A percentile compares a stretch with the other conserved stretches of the same genome.
These are phyloP conservation scores for Xanthia icteritia DNA, from an alignment of 2,888 invertebrate species.

Conservation along the genomic window DNA sequence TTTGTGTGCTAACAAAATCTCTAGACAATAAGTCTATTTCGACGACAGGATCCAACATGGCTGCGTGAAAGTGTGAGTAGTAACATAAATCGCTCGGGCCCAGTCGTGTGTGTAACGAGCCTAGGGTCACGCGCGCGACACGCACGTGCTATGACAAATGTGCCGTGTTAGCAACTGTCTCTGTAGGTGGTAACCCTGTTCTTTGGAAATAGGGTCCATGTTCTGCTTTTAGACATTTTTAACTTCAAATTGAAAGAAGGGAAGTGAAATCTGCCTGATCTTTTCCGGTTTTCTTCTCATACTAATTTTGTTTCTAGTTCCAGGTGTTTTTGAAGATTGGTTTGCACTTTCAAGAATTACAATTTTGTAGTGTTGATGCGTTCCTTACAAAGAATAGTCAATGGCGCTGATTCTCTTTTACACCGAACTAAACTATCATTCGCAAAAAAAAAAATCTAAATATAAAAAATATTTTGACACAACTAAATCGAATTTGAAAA, in stretches of 20 bases:
- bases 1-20: slow-evolving; percentile 1
- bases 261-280: background rate
- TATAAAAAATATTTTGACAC: no score
- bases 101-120: slow-evolving; percentile 55
- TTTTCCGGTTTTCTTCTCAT: background rate
- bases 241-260: background rate
- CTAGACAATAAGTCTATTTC: slow-evolving; percentile 23
- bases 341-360: background rate
- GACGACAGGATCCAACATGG: slow-evolving; percentile 17
- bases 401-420: no score
- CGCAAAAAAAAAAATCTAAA: no score
- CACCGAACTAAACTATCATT: no score
- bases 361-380: background rate
- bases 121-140: slow-evolving; percentile 56
- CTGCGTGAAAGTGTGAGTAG: slow-evolving; percentile 47
- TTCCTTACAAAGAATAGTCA: background rate
- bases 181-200: slow-evolving; percentile 40
- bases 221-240: background rate
- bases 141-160: slow-evolving; percentile 62
- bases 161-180: slow-evolving; percentile 19
- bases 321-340: background rate
- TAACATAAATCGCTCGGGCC: slow-evolving; percentile 53
- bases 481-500: no score
- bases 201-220: slow-evolving; percentile 4
- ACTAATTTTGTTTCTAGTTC: background rate